Evolutionary conservation across 2,113 vertebrate genomes (phyloP).

Genomic region (Sphyrna mokarran): DNA sequence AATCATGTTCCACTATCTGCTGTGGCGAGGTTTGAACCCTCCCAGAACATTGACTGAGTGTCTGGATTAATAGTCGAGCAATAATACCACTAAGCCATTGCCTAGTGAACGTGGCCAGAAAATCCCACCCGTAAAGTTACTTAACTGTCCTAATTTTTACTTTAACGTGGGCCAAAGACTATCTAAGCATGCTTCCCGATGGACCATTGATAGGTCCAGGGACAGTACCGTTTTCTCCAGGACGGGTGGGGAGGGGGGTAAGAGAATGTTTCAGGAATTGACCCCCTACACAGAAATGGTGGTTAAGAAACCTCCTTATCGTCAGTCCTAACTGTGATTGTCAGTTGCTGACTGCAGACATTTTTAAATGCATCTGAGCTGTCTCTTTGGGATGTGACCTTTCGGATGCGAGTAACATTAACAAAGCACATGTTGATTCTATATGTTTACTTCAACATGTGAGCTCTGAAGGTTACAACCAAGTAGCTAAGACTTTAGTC

Average conservation of each 20-base stretch:
- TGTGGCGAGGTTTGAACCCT: no score
- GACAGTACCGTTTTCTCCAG: neutral
- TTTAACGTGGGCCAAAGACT: neutral
- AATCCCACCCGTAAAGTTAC: neutral
- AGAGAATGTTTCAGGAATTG: neutral
- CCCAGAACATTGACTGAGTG: no score
- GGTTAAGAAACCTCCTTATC: neutral
- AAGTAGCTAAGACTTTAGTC: neutral
- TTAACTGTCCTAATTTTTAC: neutral
- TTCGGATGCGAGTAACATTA: neutral
- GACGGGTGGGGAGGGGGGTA: no score
- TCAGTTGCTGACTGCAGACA: neutral
- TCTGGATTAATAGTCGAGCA: no score
- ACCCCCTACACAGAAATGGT: neutral
- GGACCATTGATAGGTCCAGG: neutral
- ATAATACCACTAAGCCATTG: no score
- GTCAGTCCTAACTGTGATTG: neutral
- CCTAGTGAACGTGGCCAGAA: no score
- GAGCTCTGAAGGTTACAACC: constrained; percentile 8
- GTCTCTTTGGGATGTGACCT: neutral
- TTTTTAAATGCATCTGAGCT: neutral
- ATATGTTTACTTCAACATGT: neutral
- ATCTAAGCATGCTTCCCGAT: neutral
- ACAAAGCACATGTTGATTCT: constrained; percentile 5
- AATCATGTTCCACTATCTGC: no score